Base-by-base conservation (phyloP, 2,888 invertebrate genomes). In the Chrysomela aeneicollis region DNA sequence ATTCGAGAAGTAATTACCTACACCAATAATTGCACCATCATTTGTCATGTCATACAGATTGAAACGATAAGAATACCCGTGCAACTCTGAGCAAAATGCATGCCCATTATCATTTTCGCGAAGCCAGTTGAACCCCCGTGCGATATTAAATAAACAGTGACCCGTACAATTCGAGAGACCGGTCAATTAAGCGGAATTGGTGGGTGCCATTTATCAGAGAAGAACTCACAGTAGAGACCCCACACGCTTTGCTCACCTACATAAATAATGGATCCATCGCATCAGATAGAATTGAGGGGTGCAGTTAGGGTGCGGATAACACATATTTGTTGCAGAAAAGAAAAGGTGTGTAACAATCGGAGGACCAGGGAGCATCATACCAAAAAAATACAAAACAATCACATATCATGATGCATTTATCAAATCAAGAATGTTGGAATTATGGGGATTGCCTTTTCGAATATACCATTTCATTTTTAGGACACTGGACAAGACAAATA, bases 151-250 rank as follows among this genome's bases (percentile, higher is more conserved):
- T 59, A 50, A 76, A 76, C 76, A 70, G 71, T 75, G 76, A 75
- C 74, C 75, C 70, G 71, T 67, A 72, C 71, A 73, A 75, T 79
- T 77, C 70, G 74, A 77, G 77, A 79, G 79, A 79, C 77, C 78
- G 79, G 79, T 81, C 81, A 80, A 80, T 80, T 80, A 80, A 79
- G 79, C 76, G 73, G 73, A 79, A 79, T 80, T 79, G 79, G 78
- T 78, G 76, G 78, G 74, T 75, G 75, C 77, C 77, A 79, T 81
- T 78, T 78, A 80, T 80, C 80, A 81, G 74, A 42, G n/a, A 12
- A 42, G 32, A 35, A 35, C 32, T 47, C 58, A n/a, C n/a, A n/a
- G 67, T 68, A 73, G 71, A 73, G 78, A 77, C 79, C 79, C 77
- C 80, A 68, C 64, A 65, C 64, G 30, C 54, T 55, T 19, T n/a